A percentile compares a stretch with the other conserved stretches of the same genome.
Evolutionary conservation across 2,797 vertebrate genomes (phyloP).

Genomic region (Ataeniobius toweri): DNA sequence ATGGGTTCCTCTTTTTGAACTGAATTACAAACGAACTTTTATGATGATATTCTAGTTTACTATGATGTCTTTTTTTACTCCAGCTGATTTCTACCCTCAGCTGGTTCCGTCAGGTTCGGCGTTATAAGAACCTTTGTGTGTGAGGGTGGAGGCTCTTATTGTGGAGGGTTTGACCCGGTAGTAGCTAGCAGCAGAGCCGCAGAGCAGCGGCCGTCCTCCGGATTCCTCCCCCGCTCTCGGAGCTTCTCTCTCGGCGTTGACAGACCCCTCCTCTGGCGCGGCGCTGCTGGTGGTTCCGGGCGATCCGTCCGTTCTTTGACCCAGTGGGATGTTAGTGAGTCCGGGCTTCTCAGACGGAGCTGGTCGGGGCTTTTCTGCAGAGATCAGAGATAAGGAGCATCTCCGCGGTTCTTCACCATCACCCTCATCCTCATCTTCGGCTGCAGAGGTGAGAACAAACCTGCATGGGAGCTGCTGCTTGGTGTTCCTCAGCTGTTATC

Average conservation of each 20-base stretch:
- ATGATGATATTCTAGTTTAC: not conserved
- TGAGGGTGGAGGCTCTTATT: constrained; percentile 27
- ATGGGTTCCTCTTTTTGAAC: not conserved
- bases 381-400: not conserved
- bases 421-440: not conserved
- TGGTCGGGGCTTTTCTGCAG: constrained; percentile 27
- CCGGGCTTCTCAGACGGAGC: constrained; percentile 29
- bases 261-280: not conserved
- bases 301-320: not conserved
- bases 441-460: constrained; percentile 5
- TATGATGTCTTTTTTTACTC: not conserved
- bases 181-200: constrained; percentile 49
- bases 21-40: not conserved
- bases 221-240: constrained; percentile 18
- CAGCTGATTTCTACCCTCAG: not conserved
- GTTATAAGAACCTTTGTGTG: not conserved
- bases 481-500: not conserved
- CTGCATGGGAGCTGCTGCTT: not conserved
- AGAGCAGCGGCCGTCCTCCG: constrained; percentile 29
- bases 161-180: constrained; percentile 61
- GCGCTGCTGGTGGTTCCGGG: constrained; percentile 4
- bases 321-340: constrained; percentile 48
- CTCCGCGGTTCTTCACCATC: not conserved
- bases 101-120: not conserved
- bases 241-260: constrained; percentile 30